These are phyloP conservation scores for Ctenomys sociabilis DNA, from an alignment of 2,113 vertebrate species.

Conservation along the genomic window DNA sequence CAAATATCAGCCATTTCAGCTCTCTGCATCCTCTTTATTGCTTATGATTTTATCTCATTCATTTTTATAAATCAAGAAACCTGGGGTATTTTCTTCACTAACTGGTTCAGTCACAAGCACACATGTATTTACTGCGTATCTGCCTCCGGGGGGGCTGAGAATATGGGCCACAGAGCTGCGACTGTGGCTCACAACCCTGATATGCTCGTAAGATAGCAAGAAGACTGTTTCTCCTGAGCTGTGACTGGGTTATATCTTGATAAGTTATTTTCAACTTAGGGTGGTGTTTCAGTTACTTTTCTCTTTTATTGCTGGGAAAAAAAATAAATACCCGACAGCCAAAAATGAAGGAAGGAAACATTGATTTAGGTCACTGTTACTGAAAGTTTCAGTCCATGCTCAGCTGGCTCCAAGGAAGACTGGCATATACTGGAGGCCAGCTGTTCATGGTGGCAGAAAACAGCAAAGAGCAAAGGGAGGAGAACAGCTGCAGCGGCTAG, in stretches of 20 bases:
- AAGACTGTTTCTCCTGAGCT: neutral
- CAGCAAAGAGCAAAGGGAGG: too few relatives aligned
- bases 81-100: neutral
- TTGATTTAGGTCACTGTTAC: too few relatives aligned
- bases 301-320: too few relatives aligned
- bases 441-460: too few relatives aligned
- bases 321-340: too few relatives aligned
- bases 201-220: too few relatives aligned
- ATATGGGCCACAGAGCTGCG: neutral
- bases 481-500: too few relatives aligned
- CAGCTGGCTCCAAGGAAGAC: too few relatives aligned
- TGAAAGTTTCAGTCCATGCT: too few relatives aligned
- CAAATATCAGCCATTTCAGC: constrained; percentile 1
- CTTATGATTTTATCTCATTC: neutral
- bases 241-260: neutral
- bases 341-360: too few relatives aligned
- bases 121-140: neutral
- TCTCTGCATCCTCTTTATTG: neutral
- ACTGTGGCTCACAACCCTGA: neutral
- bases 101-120: neutral
- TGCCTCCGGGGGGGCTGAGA: neutral
- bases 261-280: neutral
- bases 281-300: neutral
- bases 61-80: neutral
- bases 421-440: too few relatives aligned